Conservation (phyloP, 1,140 invertebrate genomes). For the Neodiprion virginianus region DNA sequence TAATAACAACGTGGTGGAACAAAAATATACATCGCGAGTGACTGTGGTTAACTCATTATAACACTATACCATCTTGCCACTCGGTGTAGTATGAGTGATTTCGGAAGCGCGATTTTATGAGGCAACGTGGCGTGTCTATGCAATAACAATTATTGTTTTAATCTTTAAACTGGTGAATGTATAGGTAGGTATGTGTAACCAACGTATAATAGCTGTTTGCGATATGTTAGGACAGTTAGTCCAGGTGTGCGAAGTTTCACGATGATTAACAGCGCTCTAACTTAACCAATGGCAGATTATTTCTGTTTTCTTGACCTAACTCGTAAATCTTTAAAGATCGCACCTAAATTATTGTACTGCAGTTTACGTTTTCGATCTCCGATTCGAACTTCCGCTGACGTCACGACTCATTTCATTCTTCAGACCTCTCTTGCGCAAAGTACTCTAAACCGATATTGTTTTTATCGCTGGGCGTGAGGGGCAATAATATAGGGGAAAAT, state of each 20-base stretch:
- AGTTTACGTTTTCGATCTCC: background rate
- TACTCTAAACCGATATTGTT: no score
- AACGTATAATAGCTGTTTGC: background rate
- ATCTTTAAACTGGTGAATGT: background rate
- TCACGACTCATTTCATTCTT: background rate
- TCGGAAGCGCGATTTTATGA: background rate
- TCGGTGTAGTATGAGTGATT: no score
- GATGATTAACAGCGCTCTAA: background rate
- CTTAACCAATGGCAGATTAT: constrained; percentile 3
- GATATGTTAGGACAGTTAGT: background rate
- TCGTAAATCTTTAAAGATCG: background rate
- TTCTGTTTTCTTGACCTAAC: background rate
- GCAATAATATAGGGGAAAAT: no score
- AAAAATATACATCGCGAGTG: no score
- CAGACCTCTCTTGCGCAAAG: no score
- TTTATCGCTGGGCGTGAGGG: no score
- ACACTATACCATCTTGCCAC: no score
- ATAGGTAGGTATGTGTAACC: background rate
- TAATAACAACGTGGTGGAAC: no score
- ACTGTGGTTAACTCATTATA: no score
- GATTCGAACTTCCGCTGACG: background rate
- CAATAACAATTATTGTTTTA: background rate
- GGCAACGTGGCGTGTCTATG: background rate
- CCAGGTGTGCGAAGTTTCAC: background rate
- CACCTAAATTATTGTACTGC: background rate